phyloP scores from a whole-genome alignment of 2,113 vertebrate species.

The Rattus rattus region DNA sequence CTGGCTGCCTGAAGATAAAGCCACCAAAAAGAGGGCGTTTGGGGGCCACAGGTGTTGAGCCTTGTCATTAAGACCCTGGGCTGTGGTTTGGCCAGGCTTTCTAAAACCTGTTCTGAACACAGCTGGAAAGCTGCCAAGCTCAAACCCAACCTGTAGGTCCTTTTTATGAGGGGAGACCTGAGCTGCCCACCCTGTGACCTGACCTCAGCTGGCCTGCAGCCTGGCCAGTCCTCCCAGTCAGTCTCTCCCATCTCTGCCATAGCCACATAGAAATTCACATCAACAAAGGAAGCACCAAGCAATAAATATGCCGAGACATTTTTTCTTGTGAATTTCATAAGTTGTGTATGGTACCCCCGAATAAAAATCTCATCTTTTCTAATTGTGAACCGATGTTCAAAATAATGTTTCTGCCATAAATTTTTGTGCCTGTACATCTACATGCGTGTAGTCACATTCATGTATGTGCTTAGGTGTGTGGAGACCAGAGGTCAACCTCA shows the following conservation, averaged over 20 bases:
- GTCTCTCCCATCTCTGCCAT: not conserved
- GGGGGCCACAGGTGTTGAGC: not conserved
- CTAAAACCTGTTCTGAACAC: not conserved
- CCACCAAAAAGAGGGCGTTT: not conserved
- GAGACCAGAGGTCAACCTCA: not conserved
- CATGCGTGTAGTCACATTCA: not conserved
- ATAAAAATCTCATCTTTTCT: conserved; percentile 1
- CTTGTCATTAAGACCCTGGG: conserved; percentile 52
- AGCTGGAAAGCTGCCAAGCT: not conserved
- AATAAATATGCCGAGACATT: not conserved
- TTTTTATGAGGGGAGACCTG: not conserved
- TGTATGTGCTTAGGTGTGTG: not conserved
- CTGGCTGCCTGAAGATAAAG: not conserved
- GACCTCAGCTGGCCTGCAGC: not conserved
- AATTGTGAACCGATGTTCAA: not conserved
- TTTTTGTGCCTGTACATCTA: not conserved
- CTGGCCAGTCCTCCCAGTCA: not conserved
- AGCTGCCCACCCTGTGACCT: not conserved
- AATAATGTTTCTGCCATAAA: not conserved
- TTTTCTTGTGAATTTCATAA: not conserved
- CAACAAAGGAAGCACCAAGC: not conserved
- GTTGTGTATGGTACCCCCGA: not conserved
- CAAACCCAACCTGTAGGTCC: not conserved
- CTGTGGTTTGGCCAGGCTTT: conserved; percentile 59
- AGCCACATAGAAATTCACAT: not conserved